Base-by-base conservation (phyloP, 2,888 invertebrate species). In the Ichneumoninae sp. region DNA sequence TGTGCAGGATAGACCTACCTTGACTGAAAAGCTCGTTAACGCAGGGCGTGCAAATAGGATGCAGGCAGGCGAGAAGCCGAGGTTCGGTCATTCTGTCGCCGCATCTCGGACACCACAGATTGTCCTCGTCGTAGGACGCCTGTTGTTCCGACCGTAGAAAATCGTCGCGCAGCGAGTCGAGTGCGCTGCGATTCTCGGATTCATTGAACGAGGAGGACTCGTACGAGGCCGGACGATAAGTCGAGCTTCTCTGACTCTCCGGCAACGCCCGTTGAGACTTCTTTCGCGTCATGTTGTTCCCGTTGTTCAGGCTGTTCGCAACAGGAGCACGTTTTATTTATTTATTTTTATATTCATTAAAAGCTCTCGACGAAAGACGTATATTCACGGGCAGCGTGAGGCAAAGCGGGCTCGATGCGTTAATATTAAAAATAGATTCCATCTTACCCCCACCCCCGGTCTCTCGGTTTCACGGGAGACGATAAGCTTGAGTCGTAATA, bases 11-110 rank as follows among this genome's bases (percentile, higher is more conserved):
- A 13, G 7, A 30, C 10, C 16, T 80, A 86, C 86, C 86, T 87
- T 65, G 72, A 65, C 79, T 87, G 86, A 89, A 90, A 68, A 92
- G 89, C 79, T 92, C 90, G 13, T 89, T 88, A 74, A 93, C 89
- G 84, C 93, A 93, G 4, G 87, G 82, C 4, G 88, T 89, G 80
- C 93, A 93, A 40, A 93, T 90, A 4, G 92, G 90, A 87, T 93
- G 93, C 5, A 93, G 87, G 66, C 93, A 93, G 57, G 92, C 90
- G 54, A 93, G 90, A 16, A 93, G 85, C 72, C 92, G 87, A 1
- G 93, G 93, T 66, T 93, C 93, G 22, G 91, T 90, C 93, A 93
- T 93, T 16, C 88, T 88, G 76, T 87, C 85, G 36, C 87, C 88
- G 78, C 93, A 93, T 84, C 91, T 88, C 19, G 92, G 93, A 86